phyloP scores from a whole-genome alignment of 2,113 vertebrate genomes.

The Takifugu bimaculatus region DNA sequence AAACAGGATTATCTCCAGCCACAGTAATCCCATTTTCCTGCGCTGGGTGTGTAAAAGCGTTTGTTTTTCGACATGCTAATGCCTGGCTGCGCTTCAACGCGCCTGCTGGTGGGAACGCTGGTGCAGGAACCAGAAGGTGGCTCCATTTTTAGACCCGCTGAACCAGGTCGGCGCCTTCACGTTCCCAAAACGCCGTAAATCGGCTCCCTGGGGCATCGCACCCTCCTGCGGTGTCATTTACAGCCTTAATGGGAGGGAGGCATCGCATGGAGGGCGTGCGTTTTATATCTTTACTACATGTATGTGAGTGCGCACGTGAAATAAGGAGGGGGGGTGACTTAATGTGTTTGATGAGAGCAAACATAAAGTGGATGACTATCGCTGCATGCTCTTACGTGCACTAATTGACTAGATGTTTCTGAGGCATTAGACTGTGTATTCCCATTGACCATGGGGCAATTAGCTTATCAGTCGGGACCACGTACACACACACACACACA shows the following conservation, averaged over 20 bases:
- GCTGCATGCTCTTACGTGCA: slow-evolving; percentile 47
- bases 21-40: slow-evolving; percentile 54
- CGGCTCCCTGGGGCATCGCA: slow-evolving; percentile 33
- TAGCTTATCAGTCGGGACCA: slow-evolving; percentile 61
- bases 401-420: slow-evolving; percentile 66
- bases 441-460: slow-evolving; percentile 62
- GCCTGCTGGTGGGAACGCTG: slow-evolving; percentile 16
- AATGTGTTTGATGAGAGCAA: slow-evolving; percentile 34
- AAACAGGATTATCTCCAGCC: slow-evolving; percentile 60
- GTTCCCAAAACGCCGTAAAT: slow-evolving; percentile 17
- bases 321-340: slow-evolving; percentile 3
- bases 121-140: slow-evolving; percentile 30
- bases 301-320: slow-evolving; percentile 14
- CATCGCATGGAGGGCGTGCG: slow-evolving; percentile 16
- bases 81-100: neutral
- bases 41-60: slow-evolving; percentile 3
- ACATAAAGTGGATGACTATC: slow-evolving; percentile 44
- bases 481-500: slow-evolving; percentile 12
- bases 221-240: slow-evolving; percentile 38
- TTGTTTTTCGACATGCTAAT: neutral
- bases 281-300: slow-evolving; percentile 4
- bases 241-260: slow-evolving; percentile 6
- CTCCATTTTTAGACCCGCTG: slow-evolving; percentile 44
- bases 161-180: slow-evolving; percentile 10
- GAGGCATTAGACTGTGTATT: slow-evolving; percentile 52